phyloP scores from a whole-genome alignment of 2,888 invertebrate genomes.

The Atethmia centrago region DNA sequence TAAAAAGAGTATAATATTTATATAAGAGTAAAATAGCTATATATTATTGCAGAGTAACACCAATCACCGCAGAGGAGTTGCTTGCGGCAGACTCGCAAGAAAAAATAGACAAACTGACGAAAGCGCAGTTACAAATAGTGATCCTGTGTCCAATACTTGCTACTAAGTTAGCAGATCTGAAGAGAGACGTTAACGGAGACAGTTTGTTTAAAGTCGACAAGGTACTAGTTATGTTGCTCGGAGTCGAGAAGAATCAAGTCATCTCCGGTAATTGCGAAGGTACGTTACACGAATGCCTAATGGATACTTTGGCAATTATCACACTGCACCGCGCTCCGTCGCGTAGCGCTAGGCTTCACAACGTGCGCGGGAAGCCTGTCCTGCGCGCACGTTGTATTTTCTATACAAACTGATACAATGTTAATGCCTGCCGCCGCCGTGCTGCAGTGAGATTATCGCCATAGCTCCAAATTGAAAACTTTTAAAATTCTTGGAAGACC shows the following conservation, averaged over 20 bases:
- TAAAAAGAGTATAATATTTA: too few relatives aligned
- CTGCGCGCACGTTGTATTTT: too few relatives aligned
- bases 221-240: constrained; percentile 95
- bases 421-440: too few relatives aligned
- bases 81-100: constrained; percentile 87
- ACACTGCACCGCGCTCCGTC: too few relatives aligned
- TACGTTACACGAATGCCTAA: constrained; percentile 71
- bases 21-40: too few relatives aligned
- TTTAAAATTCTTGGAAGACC: constrained; percentile 5
- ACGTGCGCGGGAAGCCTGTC: too few relatives aligned
- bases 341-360: too few relatives aligned
- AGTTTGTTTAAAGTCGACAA: constrained; percentile 92
- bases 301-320: background rate
- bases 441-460: too few relatives aligned
- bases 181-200: constrained; percentile 89
- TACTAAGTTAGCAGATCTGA: constrained; percentile 90
- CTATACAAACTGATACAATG: too few relatives aligned
- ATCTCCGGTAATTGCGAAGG: constrained; percentile 93
- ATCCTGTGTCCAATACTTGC: constrained; percentile 95
- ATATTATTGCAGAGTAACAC: constrained; percentile 91
- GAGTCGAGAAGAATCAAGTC: constrained; percentile 94
- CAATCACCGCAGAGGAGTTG: constrained; percentile 93
- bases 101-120: constrained; percentile 89
- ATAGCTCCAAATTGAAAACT: constrained; percentile 1
- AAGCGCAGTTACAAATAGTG: constrained; percentile 94